Evolutionary conservation across 2,113 vertebrate species (phyloP).

Genomic region (Rutilus rutilus): DNA sequence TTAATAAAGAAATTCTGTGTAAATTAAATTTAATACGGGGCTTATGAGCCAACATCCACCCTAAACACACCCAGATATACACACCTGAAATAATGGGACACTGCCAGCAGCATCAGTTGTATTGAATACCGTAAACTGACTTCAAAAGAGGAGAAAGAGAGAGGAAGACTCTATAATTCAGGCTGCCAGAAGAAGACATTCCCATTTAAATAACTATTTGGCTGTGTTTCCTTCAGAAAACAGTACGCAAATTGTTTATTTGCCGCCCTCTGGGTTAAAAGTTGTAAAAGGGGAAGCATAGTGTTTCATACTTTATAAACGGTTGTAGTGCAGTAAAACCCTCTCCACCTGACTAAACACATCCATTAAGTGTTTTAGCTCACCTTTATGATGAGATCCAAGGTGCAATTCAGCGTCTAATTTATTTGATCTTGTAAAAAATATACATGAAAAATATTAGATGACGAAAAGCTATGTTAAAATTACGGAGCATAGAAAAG

Average conservation of each 20-base stretch:
- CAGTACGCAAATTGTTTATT: not conserved
- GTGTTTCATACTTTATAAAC: slow-evolving; percentile 53
- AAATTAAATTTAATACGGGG: not conserved
- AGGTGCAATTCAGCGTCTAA: slow-evolving; percentile 60
- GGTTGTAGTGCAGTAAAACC: slow-evolving; percentile 6
- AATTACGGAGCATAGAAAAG: slow-evolving; percentile 11
- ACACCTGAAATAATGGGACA: slow-evolving; percentile 21
- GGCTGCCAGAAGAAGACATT: slow-evolving; percentile 12
- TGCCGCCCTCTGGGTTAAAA: not conserved
- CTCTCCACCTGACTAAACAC: slow-evolving; percentile 37
- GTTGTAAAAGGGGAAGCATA: slow-evolving; percentile 59
- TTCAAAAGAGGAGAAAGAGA: slow-evolving; percentile 27
- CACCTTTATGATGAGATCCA: slow-evolving; percentile 47
- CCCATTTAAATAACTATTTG: slow-evolving; percentile 54
- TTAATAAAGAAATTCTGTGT: not conserved
- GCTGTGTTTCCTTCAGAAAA: slow-evolving; percentile 62
- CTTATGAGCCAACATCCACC: not conserved
- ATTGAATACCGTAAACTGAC: slow-evolving; percentile 24
- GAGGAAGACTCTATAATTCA: slow-evolving; percentile 15
- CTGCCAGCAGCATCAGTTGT: slow-evolving; percentile 58
- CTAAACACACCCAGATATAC: not conserved
- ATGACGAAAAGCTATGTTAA: not conserved
- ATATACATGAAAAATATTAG: slow-evolving; percentile 26
- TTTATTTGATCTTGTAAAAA: slow-evolving; percentile 21
- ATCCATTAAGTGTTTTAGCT: slow-evolving; percentile 14